A percentile compares a stretch with the other conserved stretches of the same genome.
phyloP scores from a whole-genome alignment of 2,888 invertebrate genomes.

The Fissipunctia ypsillon region DNA sequence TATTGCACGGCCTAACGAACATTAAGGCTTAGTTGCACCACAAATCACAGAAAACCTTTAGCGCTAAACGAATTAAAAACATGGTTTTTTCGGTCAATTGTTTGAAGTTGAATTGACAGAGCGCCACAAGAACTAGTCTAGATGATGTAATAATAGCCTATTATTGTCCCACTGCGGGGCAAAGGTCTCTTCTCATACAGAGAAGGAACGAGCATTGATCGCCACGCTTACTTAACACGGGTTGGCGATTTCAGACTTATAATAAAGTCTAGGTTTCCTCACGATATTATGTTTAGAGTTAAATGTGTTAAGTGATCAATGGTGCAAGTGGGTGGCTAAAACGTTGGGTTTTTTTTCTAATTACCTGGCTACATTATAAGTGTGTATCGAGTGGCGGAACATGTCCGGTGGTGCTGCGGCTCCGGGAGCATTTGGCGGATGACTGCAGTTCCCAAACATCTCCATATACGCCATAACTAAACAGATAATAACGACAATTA shows the following conservation, averaged over 20 bases:
- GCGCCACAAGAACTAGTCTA: too few relatives aligned
- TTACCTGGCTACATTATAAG: slow-evolving; percentile 91
- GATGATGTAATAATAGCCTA: background rate
- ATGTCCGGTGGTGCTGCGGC: slow-evolving; percentile 93
- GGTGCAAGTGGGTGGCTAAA: background rate
- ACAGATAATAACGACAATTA: slow-evolving; percentile 66
- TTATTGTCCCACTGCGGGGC: background rate
- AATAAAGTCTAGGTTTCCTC: background rate
- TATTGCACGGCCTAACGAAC: slow-evolving; percentile 27
- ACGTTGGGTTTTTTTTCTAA: background rate
- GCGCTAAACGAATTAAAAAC: slow-evolving; percentile 1
- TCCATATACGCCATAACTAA: slow-evolving; percentile 99
- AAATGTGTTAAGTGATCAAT: slow-evolving; percentile 6
- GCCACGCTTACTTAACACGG: background rate
- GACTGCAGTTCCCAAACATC: slow-evolving; percentile 97
- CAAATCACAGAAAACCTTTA: background rate
- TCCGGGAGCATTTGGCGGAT: slow-evolving; percentile 89
- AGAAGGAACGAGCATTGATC: background rate
- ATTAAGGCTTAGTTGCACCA: slow-evolving; percentile 33
- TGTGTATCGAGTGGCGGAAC: slow-evolving; percentile 96
- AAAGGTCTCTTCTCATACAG: background rate
- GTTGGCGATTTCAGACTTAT: background rate
- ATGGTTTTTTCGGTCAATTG: background rate
- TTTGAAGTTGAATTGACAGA: slow-evolving; percentile 14
- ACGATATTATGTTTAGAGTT: too few relatives aligned